Percentiles rank a stretch among this genome's conserved stretches.
These are phyloP conservation scores for Glaucopsyche alexis DNA, from an alignment of 2,888 invertebrate species.

Conservation along the genomic window DNA sequence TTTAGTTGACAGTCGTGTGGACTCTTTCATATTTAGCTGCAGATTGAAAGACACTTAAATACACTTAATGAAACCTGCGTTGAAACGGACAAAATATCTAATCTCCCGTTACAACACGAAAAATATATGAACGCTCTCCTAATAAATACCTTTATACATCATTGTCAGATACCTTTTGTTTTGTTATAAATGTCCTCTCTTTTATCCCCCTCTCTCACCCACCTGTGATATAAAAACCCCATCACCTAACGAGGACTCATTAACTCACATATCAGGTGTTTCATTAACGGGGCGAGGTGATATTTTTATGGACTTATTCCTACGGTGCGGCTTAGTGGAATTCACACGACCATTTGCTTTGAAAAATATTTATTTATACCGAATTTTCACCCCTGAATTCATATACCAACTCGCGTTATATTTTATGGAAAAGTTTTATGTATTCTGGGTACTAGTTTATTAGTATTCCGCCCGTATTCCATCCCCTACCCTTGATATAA, in stretches of 20 bases:
- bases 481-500: conserved; percentile 1
- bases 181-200: background rate
- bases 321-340: background rate
- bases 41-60: background rate
- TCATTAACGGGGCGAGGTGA: background rate
- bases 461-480: conserved; percentile 6
- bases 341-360: background rate
- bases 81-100: background rate
- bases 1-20: too few relatives aligned
- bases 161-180: conserved; percentile 17
- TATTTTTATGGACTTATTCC: background rate
- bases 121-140: background rate
- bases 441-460: conserved; percentile 7
- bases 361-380: background rate
- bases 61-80: background rate
- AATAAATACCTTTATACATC: conserved; percentile 16
- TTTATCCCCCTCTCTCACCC: background rate
- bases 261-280: conserved; percentile 7
- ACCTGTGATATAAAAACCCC: background rate
- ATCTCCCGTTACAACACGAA: background rate
- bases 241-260: background rate
- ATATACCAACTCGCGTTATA: background rate
- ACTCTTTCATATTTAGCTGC: background rate
- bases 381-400: background rate
- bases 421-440: conserved; percentile 4